These are phyloP conservation scores for Alectoris magna DNA, from an alignment of 2,797 vertebrate genomes.

Conservation along the genomic window DNA sequence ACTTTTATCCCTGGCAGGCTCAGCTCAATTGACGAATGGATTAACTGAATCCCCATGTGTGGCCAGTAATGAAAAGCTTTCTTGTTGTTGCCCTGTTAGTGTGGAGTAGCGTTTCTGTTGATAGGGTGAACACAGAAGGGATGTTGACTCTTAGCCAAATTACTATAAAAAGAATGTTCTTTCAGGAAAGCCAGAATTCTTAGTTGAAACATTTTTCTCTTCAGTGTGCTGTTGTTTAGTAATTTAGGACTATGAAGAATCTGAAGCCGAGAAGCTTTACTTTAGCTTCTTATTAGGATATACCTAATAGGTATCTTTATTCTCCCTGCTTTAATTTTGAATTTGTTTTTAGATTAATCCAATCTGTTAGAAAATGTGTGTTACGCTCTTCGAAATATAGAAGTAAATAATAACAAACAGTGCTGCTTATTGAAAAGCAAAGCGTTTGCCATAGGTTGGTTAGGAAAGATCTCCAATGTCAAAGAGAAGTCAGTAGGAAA, in stretches of 20 bases:
- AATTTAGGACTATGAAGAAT: not conserved
- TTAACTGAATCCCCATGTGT: not conserved
- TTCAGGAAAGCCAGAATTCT: not conserved
- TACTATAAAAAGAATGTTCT: not conserved
- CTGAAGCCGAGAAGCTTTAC: not conserved
- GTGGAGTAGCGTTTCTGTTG: not conserved
- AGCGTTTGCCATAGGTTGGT: not conserved
- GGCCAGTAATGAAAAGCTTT: not conserved
- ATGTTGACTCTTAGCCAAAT: not conserved
- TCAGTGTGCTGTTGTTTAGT: not conserved
- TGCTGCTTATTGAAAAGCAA: not conserved
- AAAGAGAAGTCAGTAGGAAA: not conserved
- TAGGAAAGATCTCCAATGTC: not conserved
- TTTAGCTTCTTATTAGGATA: not conserved
- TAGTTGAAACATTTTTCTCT: not conserved
- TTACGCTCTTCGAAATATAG: not conserved
- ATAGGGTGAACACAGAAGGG: not conserved
- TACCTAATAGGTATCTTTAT: not conserved
- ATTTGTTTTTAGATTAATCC: not conserved
- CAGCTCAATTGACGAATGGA: not conserved
- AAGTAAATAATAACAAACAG: not conserved
- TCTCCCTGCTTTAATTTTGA: not conserved
- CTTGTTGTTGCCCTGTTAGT: not conserved
- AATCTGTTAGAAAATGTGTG: not conserved
- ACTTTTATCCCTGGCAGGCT: not conserved